Percentiles rank a stretch among this genome's conserved stretches.
These are phyloP conservation scores for Agelas oroides DNA, from an alignment of 37 sponge, comb jelly and placozoan species.

Conservation along the genomic window DNA sequence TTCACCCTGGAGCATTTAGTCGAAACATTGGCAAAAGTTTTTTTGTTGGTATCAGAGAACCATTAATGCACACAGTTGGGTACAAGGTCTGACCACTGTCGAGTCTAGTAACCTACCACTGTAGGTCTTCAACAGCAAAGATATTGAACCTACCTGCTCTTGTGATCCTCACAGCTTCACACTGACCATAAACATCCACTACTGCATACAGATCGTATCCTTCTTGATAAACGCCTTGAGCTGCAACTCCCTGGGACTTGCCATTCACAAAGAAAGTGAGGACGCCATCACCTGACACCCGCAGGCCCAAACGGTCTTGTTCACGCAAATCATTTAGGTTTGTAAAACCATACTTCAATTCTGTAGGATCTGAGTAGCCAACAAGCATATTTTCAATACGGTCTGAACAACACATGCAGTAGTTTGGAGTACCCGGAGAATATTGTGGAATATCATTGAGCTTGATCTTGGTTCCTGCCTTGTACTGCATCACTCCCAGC, in stretches of 20 bases:
- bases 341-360: slow-evolving; percentile 44
- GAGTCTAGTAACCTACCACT: no score
- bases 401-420: slow-evolving; percentile 84
- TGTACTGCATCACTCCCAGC: slow-evolving; percentile 71
- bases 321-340: slow-evolving; percentile 70
- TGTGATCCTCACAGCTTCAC: slow-evolving; percentile 71
- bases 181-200: slow-evolving; percentile 88
- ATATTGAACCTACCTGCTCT: slow-evolving; percentile 69
- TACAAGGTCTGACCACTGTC: no score
- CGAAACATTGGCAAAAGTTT: no score
- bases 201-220: slow-evolving; percentile 79
- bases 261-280: slow-evolving; percentile 82
- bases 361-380: background rate
- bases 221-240: slow-evolving; percentile 46
- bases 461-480: background rate
- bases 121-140: no score
- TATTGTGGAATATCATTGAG: slow-evolving; percentile 65
- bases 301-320: slow-evolving; percentile 70
- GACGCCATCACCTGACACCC: slow-evolving; percentile 59
- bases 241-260: slow-evolving; percentile 59
- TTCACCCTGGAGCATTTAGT: no score
- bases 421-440: slow-evolving; percentile 72
- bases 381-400: slow-evolving; percentile 55
- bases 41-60: no score
- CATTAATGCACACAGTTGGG: no score